Percentiles rank a stretch among this genome's conserved stretches.
phyloP scores from a whole-genome alignment of 2,888 invertebrate species.

The Torymus auratus region DNA sequence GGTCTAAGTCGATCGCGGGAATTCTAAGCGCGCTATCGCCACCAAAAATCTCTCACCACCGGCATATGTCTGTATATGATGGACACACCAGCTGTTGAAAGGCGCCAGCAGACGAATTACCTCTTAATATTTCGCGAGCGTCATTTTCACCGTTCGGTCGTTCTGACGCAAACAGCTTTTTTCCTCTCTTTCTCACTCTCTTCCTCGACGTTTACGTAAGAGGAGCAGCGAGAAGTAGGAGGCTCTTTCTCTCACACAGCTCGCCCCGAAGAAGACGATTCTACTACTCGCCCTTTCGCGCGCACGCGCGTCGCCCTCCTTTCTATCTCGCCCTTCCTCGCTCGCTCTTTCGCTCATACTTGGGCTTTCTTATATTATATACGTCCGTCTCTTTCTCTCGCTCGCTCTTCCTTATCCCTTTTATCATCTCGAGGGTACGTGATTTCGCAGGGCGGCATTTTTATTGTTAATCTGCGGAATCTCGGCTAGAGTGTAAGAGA shows the following conservation, averaged over 20 bases:
- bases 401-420: slow-evolving; percentile 16
- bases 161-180: neutral
- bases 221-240: too few relatives aligned
- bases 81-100: neutral
- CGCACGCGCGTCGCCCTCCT: too few relatives aligned
- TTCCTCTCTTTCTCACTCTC: neutral
- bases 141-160: neutral
- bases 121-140: neutral
- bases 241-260: too few relatives aligned
- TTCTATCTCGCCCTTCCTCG: neutral
- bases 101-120: neutral
- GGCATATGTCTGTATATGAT: too few relatives aligned
- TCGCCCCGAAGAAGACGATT: too few relatives aligned
- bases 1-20: too few relatives aligned
- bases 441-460: slow-evolving; percentile 20
- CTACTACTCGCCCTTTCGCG: too few relatives aligned
- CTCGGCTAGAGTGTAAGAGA: slow-evolving; percentile 3
- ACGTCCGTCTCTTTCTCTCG: neutral
- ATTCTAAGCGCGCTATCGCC: too few relatives aligned
- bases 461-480: slow-evolving; percentile 37
- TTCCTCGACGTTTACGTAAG: neutral
- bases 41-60: too few relatives aligned
- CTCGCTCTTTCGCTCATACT: too few relatives aligned
- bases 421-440: slow-evolving; percentile 20
- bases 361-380: too few relatives aligned